A percentile compares a stretch with the other conserved stretches of the same genome.
Conservation (phyloP, 2,797 vertebrate species). For the Furcifer pardalis region DNA sequence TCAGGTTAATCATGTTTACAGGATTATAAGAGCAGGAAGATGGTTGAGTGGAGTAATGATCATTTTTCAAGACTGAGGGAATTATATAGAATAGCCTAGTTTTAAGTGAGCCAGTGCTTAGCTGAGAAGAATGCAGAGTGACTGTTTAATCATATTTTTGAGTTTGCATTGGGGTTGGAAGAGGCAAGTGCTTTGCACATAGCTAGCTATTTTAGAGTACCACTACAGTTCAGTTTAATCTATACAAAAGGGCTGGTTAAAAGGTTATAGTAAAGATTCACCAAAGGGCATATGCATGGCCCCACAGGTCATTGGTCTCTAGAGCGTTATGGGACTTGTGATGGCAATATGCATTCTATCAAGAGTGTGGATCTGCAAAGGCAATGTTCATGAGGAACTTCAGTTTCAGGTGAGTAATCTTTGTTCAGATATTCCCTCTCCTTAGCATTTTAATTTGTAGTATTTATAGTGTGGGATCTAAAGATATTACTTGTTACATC, state of each 20-base stretch:
- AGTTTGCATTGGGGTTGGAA: not conserved
- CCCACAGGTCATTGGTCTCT: conserved; percentile 33
- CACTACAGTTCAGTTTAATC: not conserved
- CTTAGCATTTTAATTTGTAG: conserved; percentile 15
- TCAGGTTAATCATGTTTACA: conserved; percentile 1
- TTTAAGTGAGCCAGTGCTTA: not conserved
- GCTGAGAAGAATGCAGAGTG: not conserved
- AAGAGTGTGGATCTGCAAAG: conserved; percentile 26
- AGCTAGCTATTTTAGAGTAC: conserved; percentile 14
- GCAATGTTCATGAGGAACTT: conserved; percentile 40
- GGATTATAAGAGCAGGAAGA: not conserved
- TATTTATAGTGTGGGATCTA: not conserved
- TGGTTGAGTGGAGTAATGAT: not conserved
- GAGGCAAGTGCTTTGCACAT: not conserved
- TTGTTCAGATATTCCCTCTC: not conserved
- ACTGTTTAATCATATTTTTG: not conserved
- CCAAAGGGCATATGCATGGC: conserved; percentile 29
- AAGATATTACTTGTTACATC: not conserved
- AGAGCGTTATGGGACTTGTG: conserved; percentile 45
- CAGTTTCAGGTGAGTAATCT: conserved; percentile 29
- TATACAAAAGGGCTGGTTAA: conserved; percentile 10
- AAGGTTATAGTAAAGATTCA: conserved; percentile 35
- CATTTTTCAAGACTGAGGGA: not conserved
- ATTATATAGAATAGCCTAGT: not conserved
- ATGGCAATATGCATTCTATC: conserved; percentile 20